Base-by-base conservation (phyloP, 2,797 vertebrate genomes). In the Karalla daura region DNA sequence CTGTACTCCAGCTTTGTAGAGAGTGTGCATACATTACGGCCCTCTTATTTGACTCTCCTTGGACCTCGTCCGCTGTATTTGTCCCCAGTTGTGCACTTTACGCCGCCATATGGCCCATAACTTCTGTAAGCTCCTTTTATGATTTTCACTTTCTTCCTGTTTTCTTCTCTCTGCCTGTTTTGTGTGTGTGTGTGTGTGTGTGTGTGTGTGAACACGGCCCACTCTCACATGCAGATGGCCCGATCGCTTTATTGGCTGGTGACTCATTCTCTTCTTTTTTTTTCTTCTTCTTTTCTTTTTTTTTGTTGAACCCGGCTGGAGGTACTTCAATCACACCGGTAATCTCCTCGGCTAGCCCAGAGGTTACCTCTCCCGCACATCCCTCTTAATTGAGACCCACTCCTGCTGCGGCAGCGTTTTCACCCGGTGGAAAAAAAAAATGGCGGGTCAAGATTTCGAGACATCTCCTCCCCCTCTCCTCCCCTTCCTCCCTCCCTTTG, bases 321-420 rank as follows among this genome's bases (percentile, higher is more conserved):
- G 83, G 50, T 78, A 71, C 70, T 84, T 86, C 80, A 87, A 70
- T 88, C 86, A 88, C 36, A 53, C 68, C 73, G 74, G 63, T 88
- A 86, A 90, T 88, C 87, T 81, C 69, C 71, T 62, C 40, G 5
- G 37, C 74, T n/a, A 70, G 85, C 61, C 32, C 28, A 80, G 85
- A 85, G 83, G 82, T 86, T 85, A 83, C 78, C 76, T 55, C 81
- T 63, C 70, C 78, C 80, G 80, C 85, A 85, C 81, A 81, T 84
- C 79, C 76, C 74, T 83, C 84, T 83, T 91, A 89, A 90, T 90
- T 90, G 89, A 92, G 85, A 86, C 74, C 74, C 40, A 61, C 82
- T 84, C n/a, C 78, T 87, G 86, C 89, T 82, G 85, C 78, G 46
- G 69, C 89, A 88, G 87, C 86, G 3, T 81, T 90, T 86, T 81